Evolutionary conservation across 2,113 vertebrate species (phyloP).

Genomic region (Eira barbara): DNA sequence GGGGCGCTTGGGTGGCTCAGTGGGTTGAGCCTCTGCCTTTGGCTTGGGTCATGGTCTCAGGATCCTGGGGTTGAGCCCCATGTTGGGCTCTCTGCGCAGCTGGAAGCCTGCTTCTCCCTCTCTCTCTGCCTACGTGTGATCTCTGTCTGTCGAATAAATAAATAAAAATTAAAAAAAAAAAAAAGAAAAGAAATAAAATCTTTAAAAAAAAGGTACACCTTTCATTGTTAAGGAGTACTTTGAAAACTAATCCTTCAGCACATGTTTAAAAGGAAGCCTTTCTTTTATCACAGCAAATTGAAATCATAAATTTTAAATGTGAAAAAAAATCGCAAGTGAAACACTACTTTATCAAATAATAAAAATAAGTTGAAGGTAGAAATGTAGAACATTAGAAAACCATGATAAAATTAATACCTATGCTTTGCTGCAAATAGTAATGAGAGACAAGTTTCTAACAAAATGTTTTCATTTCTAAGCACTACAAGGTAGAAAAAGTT

Average conservation of each 20-base stretch:
- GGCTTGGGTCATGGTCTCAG: too few relatives aligned
- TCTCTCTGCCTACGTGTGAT: too few relatives aligned
- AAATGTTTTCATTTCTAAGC: neutral
- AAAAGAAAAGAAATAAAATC: neutral
- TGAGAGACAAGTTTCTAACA: neutral
- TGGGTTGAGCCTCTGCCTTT: too few relatives aligned
- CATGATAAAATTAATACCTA: neutral
- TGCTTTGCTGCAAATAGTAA: neutral
- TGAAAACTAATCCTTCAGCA: neutral
- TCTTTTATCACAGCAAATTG: neutral
- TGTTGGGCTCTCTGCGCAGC: too few relatives aligned
- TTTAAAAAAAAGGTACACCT: neutral
- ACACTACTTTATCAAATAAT: constrained; percentile 8
- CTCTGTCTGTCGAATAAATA: too few relatives aligned
- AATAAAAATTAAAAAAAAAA: too few relatives aligned
- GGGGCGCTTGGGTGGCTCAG: too few relatives aligned
- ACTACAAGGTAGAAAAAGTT: neutral
- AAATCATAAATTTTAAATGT: neutral
- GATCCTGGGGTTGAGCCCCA: too few relatives aligned
- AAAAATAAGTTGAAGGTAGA: neutral
- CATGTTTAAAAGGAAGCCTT: neutral
- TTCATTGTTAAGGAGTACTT: neutral
- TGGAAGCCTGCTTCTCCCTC: too few relatives aligned
- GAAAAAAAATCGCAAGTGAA: neutral
- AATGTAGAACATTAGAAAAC: neutral